phyloP scores from a whole-genome alignment of 2,797 vertebrate species.

The Sebastes diploproa region DNA sequence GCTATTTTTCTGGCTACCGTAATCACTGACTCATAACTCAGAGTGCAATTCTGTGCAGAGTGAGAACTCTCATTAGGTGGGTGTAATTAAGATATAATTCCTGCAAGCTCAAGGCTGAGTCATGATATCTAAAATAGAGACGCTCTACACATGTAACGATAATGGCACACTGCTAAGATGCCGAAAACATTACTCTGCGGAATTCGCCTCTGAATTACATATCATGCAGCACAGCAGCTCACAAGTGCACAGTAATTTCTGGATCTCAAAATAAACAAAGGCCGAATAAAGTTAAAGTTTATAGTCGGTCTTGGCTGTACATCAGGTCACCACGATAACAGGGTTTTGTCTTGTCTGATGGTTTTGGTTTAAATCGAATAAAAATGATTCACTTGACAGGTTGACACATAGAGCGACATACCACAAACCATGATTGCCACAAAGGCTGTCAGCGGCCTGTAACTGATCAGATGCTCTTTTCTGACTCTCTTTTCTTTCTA shows the following conservation, averaged over 20 bases:
- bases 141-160: conserved; percentile 47
- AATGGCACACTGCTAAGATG: conserved; percentile 60
- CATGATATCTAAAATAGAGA: conserved; percentile 70
- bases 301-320: conserved; percentile 26
- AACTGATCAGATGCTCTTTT: conserved; percentile 12
- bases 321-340: conserved; percentile 35
- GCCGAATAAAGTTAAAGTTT: conserved; percentile 37
- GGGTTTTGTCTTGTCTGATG: conserved; percentile 19
- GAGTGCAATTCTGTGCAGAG: conserved; percentile 44
- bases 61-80: conserved; percentile 72
- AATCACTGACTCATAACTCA: conserved; percentile 66
- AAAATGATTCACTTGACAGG: conserved; percentile 24
- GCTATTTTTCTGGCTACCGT: conserved; percentile 53
- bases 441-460: neutral
- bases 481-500: neutral
- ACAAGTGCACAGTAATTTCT: conserved; percentile 63
- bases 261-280: conserved; percentile 68
- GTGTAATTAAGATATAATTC: conserved; percentile 77
- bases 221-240: conserved; percentile 34
- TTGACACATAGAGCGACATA: conserved; percentile 30
- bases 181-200: conserved; percentile 52
- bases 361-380: conserved; percentile 26
- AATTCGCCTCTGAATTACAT: conserved; percentile 66
- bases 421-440: conserved; percentile 14
- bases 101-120: conserved; percentile 70